Base-by-base conservation (phyloP, 1,140 invertebrate genomes). In the Rhagoletis zephyria region DNA sequence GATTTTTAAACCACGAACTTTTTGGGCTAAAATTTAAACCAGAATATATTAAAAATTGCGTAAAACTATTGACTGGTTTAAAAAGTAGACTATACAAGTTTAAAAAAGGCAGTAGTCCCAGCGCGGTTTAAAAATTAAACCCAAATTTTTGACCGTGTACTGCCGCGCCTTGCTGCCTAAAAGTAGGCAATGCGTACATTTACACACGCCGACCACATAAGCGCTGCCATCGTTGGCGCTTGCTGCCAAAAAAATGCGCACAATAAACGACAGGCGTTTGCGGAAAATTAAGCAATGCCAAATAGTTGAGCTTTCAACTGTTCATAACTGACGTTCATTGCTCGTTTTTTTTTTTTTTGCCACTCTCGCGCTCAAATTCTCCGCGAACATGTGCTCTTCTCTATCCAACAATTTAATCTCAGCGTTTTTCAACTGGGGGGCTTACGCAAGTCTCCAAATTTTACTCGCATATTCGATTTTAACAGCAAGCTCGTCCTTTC, bases 141-240 rank as follows among this genome's bases (percentile, higher is more conserved):
- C n/a, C n/a, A n/a, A n/a, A n/a, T n/a, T n/a, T n/a, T n/a, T n/a
- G n/a, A n/a, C n/a, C n/a, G n/a, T n/a, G n/a, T n/a, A 67, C 12
- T 74, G 67, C 67, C 67, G 67, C 67, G 67, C 40, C 67, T 45
- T 45, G 67, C 30, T 19, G 67, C 67, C 67, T 45, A 14, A 74
- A 45, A 14, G 67, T 74, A 74, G 67, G 42, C 67, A 74, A 74
- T 14, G 45, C 67, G 67, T 40, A 12, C 42, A n/a, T n/a, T 63
- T 16, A 56, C 67, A 48, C 45, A 45, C 67, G 16, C 16, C 40
- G 67, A 42, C 42, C 16, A 40, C 14, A 45, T 30, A 30, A 10
- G 40, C 40, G 67, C 30, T 12, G 12, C 9, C 45, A 30, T 40
- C 67, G 16, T 42, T 70, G 67, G 16, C 67, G 9, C 0, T 45